phyloP scores from a whole-genome alignment of 2,113 vertebrate genomes.

The Aptenodytes forsteri region DNA sequence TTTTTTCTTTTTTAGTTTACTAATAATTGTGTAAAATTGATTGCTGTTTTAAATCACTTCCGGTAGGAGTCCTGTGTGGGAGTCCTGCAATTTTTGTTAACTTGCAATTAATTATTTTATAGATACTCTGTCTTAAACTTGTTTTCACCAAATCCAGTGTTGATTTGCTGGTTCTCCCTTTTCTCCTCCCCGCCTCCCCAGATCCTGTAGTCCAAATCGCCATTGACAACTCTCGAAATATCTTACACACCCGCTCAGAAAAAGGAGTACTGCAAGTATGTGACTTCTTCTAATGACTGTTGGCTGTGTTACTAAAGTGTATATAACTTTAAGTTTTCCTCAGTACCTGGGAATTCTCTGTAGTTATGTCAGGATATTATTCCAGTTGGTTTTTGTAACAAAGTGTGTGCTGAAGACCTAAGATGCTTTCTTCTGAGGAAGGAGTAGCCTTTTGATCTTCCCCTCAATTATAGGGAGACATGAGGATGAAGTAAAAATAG shows the following conservation, averaged over 20 bases:
- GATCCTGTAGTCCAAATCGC: slow-evolving; percentile 96
- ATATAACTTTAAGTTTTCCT: neutral
- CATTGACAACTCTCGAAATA: slow-evolving; percentile 92
- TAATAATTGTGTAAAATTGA: neutral
- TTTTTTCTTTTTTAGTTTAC: neutral
- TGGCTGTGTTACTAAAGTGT: neutral
- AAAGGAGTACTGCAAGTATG: slow-evolving; percentile 93
- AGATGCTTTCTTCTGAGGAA: neutral
- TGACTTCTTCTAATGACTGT: neutral
- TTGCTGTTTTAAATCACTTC: neutral
- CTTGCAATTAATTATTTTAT: neutral
- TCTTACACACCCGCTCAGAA: slow-evolving; percentile 92
- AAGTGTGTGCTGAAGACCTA: neutral
- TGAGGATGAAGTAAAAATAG: neutral
- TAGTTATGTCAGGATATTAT: neutral
- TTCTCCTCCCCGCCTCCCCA: neutral
- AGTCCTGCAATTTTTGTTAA: neutral
- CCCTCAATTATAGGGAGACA: neutral
- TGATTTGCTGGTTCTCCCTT: neutral
- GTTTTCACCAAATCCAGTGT: neutral
- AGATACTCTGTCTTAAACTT: neutral
- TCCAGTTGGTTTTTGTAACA: neutral
- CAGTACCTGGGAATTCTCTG: neutral
- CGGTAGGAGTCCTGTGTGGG: neutral
- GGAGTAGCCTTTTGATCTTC: neutral